Base-by-base conservation (phyloP, 1,140 invertebrate species). In the Drosophila micromelanica region DNA sequence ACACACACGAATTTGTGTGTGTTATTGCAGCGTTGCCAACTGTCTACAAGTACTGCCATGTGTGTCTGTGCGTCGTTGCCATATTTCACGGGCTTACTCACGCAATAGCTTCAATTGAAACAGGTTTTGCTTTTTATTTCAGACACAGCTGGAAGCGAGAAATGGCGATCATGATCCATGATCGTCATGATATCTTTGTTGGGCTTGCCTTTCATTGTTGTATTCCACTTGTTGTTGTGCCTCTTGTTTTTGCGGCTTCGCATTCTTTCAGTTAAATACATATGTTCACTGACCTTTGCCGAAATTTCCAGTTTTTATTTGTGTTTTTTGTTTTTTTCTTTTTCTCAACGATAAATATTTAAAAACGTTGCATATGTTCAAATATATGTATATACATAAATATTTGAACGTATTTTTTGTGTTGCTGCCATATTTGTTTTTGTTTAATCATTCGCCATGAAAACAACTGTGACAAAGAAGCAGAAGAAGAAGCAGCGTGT, bases 271-370 rank as follows among this genome's bases (percentile, higher is more conserved):
- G 61, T 86, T 75, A 76, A 78, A 76, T 72, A 76, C 76, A 76
- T 72, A 82, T 87, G 82, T 87, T 87, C 82, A 87, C 84, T 87
- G 82, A 87, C 82, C 82, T 87, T 87, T 87, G 82, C 62, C 79
- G 76, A 77, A 59, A 82, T 77, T 84, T 79, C 76, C 64, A 80
- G 79, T 89, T 87, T 81, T 48, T 52, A 40, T 54, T 56, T 59
- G 30, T 38, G 30, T 38, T 38, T 55, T 62, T 59, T 62, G 11
- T 68, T 51, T 56, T 63, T 56, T 40, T 48, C 30, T 55, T 38
- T 38, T 38, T 38, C 37, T 11, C 3, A 38, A 40, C n/a, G 11
- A 5, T n/a, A 32, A 46, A 46, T 35, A 43, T 54, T 35, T 56
- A 35, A 73, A 49, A 46, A 38, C 42, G 49, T 45, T 70, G 60